Evolutionary conservation across 1,140 invertebrate genomes (phyloP).

Genomic region (Holotrichia oblita): DNA sequence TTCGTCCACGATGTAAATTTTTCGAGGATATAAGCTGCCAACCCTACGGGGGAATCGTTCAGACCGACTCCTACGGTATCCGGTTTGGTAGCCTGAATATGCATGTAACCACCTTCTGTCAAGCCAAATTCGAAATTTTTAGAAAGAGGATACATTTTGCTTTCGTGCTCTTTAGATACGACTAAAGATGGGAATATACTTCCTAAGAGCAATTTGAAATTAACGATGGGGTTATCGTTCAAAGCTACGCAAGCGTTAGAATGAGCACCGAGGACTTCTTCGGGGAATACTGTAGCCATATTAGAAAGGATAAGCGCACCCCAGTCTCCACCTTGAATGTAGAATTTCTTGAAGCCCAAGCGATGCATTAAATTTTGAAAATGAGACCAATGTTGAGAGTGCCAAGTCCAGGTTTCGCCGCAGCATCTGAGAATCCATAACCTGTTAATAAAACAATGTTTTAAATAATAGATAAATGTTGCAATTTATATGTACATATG

Average conservation of each 20-base stretch:
- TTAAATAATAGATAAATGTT: too few species aligned
- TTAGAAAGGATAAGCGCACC: conserved; percentile 73
- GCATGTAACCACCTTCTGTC: conserved; percentile 82
- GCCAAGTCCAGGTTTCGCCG: conserved; percentile 71
- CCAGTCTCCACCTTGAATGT: conserved; percentile 90
- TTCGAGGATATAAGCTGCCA: conserved; percentile 81
- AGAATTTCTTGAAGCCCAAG: conserved; percentile 79
- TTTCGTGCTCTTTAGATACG: too few species aligned
- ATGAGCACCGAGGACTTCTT: conserved; percentile 75
- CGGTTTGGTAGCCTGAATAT: too few species aligned
- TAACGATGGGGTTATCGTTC: conserved; percentile 57
- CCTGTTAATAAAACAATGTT: too few species aligned
- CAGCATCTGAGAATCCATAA: too few species aligned
- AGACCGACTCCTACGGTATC: too few species aligned
- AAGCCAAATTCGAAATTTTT: conserved; percentile 64
- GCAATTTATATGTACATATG: too few species aligned
- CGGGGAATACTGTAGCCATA: too few species aligned
- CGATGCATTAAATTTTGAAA: conserved; percentile 87
- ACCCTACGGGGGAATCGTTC: too few species aligned
- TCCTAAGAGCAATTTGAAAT: too few species aligned
- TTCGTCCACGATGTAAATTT: conserved; percentile 77
- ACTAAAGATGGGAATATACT: too few species aligned
- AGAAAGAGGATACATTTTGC: too few species aligned
- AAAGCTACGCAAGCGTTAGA: conserved; percentile 68
- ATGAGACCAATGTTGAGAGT: conserved; percentile 73